A percentile compares a stretch with the other conserved stretches of the same genome.
Conservation (phyloP, 1,140 invertebrate genomes). For the Nasonia giraulti region DNA sequence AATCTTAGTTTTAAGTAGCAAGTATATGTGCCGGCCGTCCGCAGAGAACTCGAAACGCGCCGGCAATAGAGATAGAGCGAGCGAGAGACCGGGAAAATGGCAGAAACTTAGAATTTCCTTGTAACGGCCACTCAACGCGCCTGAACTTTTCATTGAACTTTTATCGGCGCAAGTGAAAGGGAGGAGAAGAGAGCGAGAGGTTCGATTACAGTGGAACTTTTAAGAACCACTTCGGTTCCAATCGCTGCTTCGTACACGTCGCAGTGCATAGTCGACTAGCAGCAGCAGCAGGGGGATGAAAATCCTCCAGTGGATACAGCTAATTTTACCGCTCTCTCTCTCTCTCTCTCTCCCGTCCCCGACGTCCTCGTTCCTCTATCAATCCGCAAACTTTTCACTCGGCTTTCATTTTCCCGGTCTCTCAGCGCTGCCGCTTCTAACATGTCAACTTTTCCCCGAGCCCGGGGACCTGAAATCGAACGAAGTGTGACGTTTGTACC, state of each 20-base stretch:
- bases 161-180: conserved; percentile 41
- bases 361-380: conserved; percentile 4
- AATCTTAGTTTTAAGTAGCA: conserved; percentile 50
- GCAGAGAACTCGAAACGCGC: conserved; percentile 12
- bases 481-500: neutral
- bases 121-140: conserved; percentile 53
- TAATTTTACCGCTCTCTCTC: conserved; percentile 36
- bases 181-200: neutral
- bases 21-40: conserved; percentile 30
- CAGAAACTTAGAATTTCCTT: conserved; percentile 48
- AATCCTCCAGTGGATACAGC: conserved; percentile 41
- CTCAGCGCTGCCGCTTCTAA: neutral
- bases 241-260: conserved; percentile 35
- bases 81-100: conserved; percentile 31
- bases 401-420: conserved; percentile 23
- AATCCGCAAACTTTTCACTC: conserved; percentile 51
- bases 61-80: neutral
- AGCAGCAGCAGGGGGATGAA: conserved; percentile 15
- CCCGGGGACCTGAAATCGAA: neutral
- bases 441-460: conserved; percentile 8
- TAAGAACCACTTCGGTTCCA: conserved; percentile 48
- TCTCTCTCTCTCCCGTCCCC: neutral
- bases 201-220: conserved; percentile 50
- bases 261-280: neutral
- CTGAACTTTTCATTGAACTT: conserved; percentile 54